These are phyloP conservation scores for Promerops cafer DNA, from an alignment of 2,113 vertebrate species.

Conservation along the genomic window DNA sequence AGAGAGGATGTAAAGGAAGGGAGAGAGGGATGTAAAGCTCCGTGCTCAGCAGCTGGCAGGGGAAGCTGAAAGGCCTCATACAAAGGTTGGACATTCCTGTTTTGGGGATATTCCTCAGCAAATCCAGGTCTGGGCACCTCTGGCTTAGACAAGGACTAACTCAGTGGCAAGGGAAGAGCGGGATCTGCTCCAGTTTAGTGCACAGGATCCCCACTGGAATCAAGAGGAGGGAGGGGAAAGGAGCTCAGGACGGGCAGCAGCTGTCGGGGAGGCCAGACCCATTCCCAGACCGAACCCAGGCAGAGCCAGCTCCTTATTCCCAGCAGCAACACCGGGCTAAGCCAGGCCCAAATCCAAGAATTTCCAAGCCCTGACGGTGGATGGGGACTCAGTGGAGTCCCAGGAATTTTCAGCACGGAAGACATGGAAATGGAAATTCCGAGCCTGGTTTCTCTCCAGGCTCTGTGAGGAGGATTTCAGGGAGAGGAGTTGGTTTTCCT, in stretches of 20 bases:
- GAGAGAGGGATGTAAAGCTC: not conserved
- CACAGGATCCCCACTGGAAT: not conserved
- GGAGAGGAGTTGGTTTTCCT: not conserved
- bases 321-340: not conserved
- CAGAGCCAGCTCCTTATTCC: not conserved
- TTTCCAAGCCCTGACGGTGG: not conserved
- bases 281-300: not conserved
- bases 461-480: not conserved
- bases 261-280: not conserved
- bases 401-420: fast-evolving
- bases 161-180: not conserved
- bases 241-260: not conserved
- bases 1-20: too few species aligned
- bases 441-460: not conserved
- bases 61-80: not conserved
- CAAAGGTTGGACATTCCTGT: not conserved
- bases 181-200: not conserved
- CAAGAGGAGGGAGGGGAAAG: not conserved
- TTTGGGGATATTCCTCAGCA: not conserved
- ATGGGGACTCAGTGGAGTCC: not conserved
- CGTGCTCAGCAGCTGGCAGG: not conserved
- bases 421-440: fast-evolving
- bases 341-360: not conserved
- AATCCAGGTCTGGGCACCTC: not conserved
- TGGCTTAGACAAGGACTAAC: not conserved